Percentiles rank a stretch among this genome's conserved stretches.
Conservation (phyloP, 2,797 vertebrate genomes). For the Phalanger gymnotis region DNA sequence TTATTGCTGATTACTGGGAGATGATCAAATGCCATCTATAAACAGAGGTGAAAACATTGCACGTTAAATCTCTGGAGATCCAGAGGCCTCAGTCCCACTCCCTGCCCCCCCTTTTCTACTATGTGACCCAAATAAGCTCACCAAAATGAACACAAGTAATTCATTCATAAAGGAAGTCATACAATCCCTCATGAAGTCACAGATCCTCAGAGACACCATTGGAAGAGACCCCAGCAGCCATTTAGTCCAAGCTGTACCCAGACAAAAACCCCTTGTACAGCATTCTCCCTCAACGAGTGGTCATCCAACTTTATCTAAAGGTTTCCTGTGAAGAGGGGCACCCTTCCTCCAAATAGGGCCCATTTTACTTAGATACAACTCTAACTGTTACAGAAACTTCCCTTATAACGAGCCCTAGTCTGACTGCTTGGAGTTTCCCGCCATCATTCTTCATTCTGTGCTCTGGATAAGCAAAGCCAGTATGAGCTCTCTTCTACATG, state of each 20-base stretch:
- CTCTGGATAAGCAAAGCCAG: background rate
- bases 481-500: background rate
- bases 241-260: background rate
- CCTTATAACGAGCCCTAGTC: background rate
- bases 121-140: too few species aligned
- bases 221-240: background rate
- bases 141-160: background rate
- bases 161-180: background rate
- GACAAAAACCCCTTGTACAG: background rate
- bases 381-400: background rate
- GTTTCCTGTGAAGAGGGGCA: background rate
- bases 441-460: background rate
- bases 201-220: background rate
- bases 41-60: too few species aligned
- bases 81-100: too few species aligned
- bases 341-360: background rate
- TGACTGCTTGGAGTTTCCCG: background rate
- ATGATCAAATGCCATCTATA: too few species aligned
- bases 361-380: background rate
- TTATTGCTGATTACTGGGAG: too few species aligned
- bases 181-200: background rate
- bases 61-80: too few species aligned
- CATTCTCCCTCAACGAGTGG: background rate
- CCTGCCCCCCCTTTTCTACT: too few species aligned
- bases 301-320: background rate